Evolutionary conservation across 2,888 invertebrate genomes (phyloP).

Genomic region (Hypolimnas misippus): DNA sequence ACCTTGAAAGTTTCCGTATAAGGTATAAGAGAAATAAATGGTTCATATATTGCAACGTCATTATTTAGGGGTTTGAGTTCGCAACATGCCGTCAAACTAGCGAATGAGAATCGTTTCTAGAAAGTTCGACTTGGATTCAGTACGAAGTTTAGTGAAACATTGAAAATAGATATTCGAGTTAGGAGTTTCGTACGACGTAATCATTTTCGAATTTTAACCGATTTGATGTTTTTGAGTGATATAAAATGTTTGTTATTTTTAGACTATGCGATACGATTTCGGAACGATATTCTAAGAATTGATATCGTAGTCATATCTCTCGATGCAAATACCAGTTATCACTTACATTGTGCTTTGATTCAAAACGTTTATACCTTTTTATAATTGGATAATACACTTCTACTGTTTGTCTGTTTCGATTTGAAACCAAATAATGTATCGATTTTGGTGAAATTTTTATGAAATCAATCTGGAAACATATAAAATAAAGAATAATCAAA

Average conservation of each 20-base stretch:
- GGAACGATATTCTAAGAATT: not conserved
- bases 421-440: too few species aligned
- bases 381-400: too few species aligned
- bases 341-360: too few species aligned
- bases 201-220: conserved; percentile 1
- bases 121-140: not conserved
- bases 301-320: too few species aligned
- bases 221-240: conserved; percentile 2
- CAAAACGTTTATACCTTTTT: too few species aligned
- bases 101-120: not conserved
- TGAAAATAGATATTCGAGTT: not conserved
- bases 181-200: not conserved
- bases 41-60: not conserved
- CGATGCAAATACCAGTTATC: too few species aligned
- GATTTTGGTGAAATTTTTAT: too few species aligned
- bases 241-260: not conserved
- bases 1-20: not conserved
- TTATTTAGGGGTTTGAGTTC: not conserved
- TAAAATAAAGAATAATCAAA: too few species aligned
- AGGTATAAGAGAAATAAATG: not conserved
- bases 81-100: conserved; percentile 4
- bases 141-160: not conserved
- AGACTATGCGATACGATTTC: not conserved
- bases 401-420: too few species aligned
- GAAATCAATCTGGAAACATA: too few species aligned